Evolutionary conservation across 1,140 invertebrate species (phyloP).

Genomic region (Lordiphosa clarofinis): DNA sequence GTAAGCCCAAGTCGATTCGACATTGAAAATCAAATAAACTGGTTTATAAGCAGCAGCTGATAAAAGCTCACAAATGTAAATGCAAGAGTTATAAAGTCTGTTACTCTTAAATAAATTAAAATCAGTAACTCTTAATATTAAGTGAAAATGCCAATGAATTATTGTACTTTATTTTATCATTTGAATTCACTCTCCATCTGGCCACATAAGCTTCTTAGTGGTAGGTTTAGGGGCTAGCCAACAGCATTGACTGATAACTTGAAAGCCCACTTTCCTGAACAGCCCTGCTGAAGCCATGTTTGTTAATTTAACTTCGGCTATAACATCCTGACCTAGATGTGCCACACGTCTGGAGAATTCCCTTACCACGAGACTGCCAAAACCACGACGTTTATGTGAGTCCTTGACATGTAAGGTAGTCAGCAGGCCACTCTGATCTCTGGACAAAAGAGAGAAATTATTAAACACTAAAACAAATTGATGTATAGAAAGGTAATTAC

Average conservation of each 20-base stretch:
- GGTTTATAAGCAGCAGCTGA: no score
- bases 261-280: conserved; percentile 53
- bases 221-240: conserved; percentile 42
- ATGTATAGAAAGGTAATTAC: conserved; percentile 18
- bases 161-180: no score
- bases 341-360: conserved; percentile 34
- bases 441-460: neutral
- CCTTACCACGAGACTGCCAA: conserved; percentile 37
- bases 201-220: conserved; percentile 31
- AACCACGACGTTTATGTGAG: conserved; percentile 35
- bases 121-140: no score
- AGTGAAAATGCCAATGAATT: no score
- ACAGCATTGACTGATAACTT: conserved; percentile 13
- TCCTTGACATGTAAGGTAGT: conserved; percentile 41
- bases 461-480: neutral
- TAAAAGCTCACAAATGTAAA: no score
- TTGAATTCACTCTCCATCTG: conserved; percentile 22
- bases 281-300: conserved; percentile 60
- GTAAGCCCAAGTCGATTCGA: no score
- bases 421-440: conserved; percentile 49
- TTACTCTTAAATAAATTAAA: no score
- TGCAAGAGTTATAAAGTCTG: no score
- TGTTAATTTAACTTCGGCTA: conserved; percentile 44
- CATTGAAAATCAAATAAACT: no score
- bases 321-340: conserved; percentile 48